Conservation (phyloP, 2,113 vertebrate species). For the Lamprotornis superbus region DNA sequence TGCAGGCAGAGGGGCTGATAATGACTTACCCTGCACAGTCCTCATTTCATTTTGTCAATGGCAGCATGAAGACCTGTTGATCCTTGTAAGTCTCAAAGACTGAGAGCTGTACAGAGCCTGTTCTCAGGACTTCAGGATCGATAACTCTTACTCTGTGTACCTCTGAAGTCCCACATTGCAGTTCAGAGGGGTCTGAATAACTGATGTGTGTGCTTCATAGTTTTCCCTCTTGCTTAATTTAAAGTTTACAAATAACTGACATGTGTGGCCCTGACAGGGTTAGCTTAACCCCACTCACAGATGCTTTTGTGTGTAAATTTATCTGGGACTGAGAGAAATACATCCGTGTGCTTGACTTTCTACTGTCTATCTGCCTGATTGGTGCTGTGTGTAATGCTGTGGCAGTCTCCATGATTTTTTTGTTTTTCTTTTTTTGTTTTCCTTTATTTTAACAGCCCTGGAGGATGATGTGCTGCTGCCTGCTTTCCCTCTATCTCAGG, state of each 20-base stretch:
- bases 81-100: background rate
- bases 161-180: background rate
- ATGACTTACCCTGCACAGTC: background rate
- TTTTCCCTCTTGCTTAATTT: background rate
- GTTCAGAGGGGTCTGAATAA: background rate
- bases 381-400: background rate
- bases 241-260: background rate
- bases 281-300: background rate
- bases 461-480: background rate
- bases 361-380: background rate
- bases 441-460: background rate
- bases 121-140: background rate
- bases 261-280: background rate
- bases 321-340: background rate
- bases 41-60: background rate
- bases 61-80: background rate
- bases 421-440: background rate
- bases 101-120: background rate
- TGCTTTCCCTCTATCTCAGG: background rate
- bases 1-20: background rate
- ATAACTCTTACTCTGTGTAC: background rate
- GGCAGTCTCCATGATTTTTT: background rate
- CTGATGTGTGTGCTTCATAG: fast-evolving
- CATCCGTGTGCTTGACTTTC: background rate
- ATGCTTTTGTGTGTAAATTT: background rate